These are phyloP conservation scores for Enteromius thamalakanensis DNA, from an alignment of 2,797 vertebrate genomes.

Conservation along the genomic window DNA sequence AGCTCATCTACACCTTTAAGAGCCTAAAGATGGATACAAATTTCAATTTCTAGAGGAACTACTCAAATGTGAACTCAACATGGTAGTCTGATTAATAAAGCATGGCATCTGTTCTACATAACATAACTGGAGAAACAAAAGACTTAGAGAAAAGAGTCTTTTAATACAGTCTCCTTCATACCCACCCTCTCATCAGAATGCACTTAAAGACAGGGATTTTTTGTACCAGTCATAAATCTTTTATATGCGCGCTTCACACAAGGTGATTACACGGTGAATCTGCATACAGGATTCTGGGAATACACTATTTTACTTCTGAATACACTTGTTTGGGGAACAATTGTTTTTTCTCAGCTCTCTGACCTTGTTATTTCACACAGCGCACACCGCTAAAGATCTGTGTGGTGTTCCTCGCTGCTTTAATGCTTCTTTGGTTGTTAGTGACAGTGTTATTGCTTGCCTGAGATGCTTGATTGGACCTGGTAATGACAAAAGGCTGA, in stretches of 20 bases:
- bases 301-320: neutral
- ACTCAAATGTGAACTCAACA: neutral
- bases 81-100: slow-evolving; percentile 16
- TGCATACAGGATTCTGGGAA: neutral
- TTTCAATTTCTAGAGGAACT: neutral
- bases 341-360: neutral
- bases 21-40: neutral
- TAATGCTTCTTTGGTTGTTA: slow-evolving; percentile 19
- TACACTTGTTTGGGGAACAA: neutral
- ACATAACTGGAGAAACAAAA: neutral
- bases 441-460: slow-evolving; percentile 24
- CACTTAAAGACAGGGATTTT: slow-evolving; percentile 3
- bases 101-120: neutral
- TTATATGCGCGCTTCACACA: neutral
- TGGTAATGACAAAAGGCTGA: slow-evolving; percentile 14
- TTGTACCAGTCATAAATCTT: neutral
- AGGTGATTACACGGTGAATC: neutral
- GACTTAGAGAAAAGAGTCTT: neutral
- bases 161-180: slow-evolving; percentile 15
- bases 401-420: neutral
- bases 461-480: slow-evolving; percentile 21
- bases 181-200: neutral
- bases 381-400: neutral
- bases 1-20: neutral
- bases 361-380: neutral